Percentiles rank a stretch among this genome's conserved stretches.
phyloP scores from a whole-genome alignment of 1,140 invertebrate genomes.

The Sycophila sp. region DNA sequence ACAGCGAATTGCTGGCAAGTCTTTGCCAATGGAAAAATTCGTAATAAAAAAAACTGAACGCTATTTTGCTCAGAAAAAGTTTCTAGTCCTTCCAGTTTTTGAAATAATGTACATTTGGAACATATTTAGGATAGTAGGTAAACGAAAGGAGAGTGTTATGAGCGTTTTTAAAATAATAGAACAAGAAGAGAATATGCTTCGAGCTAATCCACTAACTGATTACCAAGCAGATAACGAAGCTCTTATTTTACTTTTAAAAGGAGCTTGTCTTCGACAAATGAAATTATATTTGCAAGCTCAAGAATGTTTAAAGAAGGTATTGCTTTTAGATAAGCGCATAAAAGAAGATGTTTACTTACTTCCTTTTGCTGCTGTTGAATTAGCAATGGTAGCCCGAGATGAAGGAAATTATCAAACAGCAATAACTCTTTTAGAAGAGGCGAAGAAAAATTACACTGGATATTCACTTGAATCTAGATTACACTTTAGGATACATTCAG shows the following conservation, averaged over 20 bases:
- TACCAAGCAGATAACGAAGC: conserved; percentile 82
- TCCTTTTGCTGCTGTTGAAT: conserved; percentile 88
- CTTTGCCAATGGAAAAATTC: conserved; percentile 97
- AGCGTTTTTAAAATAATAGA: conserved; percentile 81
- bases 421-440: conserved; percentile 80
- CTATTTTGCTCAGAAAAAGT: conserved; percentile 79
- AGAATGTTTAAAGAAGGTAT: conserved; percentile 77
- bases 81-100: conserved; percentile 81
- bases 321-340: conserved; percentile 79
- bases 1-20: conserved; percentile 94
- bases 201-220: conserved; percentile 62
- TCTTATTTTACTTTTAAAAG: conserved; percentile 82
- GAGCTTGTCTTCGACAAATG: conserved; percentile 83
- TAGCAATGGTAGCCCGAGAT: conserved; percentile 80
- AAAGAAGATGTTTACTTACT: conserved; percentile 86
- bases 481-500: conserved; percentile 91
- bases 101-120: conserved; percentile 96
- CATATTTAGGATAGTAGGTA: conserved; percentile 85
- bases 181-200: conserved; percentile 65
- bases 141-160: conserved; percentile 74
- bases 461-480: conserved; percentile 90
- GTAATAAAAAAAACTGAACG: conserved; percentile 84
- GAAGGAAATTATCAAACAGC: conserved; percentile 76
- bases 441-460: conserved; percentile 88
- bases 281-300: conserved; percentile 78